Evolutionary conservation across 2,888 invertebrate genomes (phyloP).

Genomic region (Philopedon plagiatum): DNA sequence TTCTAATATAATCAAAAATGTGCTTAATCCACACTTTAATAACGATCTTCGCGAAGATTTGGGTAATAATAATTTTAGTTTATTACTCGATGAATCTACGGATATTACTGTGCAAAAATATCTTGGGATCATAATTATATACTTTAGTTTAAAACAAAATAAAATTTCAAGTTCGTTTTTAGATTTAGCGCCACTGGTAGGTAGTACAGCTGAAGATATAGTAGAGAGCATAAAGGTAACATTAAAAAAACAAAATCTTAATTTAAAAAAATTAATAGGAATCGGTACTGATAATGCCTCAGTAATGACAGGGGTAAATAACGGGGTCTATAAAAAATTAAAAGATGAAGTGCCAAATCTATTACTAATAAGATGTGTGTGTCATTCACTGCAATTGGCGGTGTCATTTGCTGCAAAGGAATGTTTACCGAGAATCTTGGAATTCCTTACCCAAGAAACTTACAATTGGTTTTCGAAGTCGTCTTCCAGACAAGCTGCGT

Average conservation of each 20-base stretch:
- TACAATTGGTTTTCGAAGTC: slow-evolving; percentile 59
- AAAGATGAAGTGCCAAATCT: slow-evolving; percentile 58
- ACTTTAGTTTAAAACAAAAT: slow-evolving; percentile 46
- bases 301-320: slow-evolving; percentile 63
- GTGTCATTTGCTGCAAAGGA: slow-evolving; percentile 57
- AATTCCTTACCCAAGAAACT: slow-evolving; percentile 55
- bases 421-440: slow-evolving; percentile 57
- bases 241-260: slow-evolving; percentile 48
- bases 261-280: slow-evolving; percentile 58
- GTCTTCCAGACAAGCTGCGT: slow-evolving; percentile 45
- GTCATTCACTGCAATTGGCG: slow-evolving; percentile 62
- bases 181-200: slow-evolving; percentile 46
- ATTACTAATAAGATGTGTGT: slow-evolving; percentile 56
- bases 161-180: slow-evolving; percentile 54
- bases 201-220: slow-evolving; percentile 51
- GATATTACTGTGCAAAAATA: slow-evolving; percentile 52
- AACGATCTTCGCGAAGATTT: slow-evolving; percentile 47
- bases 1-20: slow-evolving; percentile 48
- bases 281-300: slow-evolving; percentile 64
- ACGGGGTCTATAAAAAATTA: slow-evolving; percentile 60
- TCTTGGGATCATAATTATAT: slow-evolving; percentile 50
- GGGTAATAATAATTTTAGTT: slow-evolving; percentile 47
- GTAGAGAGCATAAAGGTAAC: slow-evolving; percentile 36
- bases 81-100: slow-evolving; percentile 53
- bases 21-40: slow-evolving; percentile 50